A percentile compares a stretch with the other conserved stretches of the same genome.
These are phyloP conservation scores for Galemys pyrenaicus DNA, from an alignment of 2,113 vertebrate species.

Conservation along the genomic window DNA sequence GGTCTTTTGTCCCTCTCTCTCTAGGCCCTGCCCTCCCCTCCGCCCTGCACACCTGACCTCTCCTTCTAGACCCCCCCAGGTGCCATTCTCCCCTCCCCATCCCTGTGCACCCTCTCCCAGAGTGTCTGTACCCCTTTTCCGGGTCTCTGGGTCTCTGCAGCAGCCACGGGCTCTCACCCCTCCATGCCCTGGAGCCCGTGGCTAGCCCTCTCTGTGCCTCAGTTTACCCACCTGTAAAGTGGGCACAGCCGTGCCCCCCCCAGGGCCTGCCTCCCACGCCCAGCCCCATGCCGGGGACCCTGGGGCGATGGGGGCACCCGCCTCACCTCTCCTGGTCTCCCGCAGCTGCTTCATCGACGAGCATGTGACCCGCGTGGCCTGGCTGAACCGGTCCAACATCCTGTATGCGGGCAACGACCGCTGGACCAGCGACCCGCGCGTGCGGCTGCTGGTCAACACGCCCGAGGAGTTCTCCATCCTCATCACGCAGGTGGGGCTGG, in stretches of 20 bases:
- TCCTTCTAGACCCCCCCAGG: too few relatives aligned
- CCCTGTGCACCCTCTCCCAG: too few relatives aligned
- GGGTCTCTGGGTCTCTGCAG: too few relatives aligned
- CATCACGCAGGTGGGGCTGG: conserved; percentile 90
- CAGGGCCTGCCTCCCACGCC: neutral
- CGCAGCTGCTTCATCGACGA: conserved; percentile 93
- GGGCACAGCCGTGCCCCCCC: neutral
- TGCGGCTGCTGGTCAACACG: conserved; percentile 90
- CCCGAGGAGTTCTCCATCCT: conserved; percentile 93
- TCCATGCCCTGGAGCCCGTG: too few relatives aligned
- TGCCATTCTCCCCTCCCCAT: too few relatives aligned
- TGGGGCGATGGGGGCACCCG: too few relatives aligned
- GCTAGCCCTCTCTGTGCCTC: neutral
- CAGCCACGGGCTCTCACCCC: neutral
- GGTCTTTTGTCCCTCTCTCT: too few relatives aligned
- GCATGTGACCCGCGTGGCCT: conserved; percentile 93
- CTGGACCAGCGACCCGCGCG: conserved; percentile 93
- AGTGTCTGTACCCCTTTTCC: neutral
- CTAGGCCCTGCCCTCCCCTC: too few relatives aligned
- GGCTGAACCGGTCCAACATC: conserved; percentile 96
- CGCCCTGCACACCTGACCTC: too few relatives aligned
- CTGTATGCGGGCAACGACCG: conserved; percentile 93
- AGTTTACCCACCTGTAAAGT: neutral
- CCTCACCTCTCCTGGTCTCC: neutral
- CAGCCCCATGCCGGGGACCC: neutral